Conservation (phyloP, 2,113 vertebrate species). For the Nibea coibor region DNA sequence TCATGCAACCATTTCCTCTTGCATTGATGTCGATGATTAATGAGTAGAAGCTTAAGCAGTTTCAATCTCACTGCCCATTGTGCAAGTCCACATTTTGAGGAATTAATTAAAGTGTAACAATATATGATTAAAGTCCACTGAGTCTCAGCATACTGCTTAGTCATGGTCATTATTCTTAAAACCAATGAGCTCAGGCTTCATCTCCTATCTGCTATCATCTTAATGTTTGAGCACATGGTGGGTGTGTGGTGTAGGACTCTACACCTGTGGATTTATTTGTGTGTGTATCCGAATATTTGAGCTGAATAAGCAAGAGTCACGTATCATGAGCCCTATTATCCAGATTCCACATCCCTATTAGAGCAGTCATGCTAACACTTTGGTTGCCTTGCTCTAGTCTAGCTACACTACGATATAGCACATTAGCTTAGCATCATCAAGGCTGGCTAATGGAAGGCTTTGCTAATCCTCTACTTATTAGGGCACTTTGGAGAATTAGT, state of each 20-base stretch:
- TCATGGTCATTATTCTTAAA: slow-evolving; percentile 54
- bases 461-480: slow-evolving; percentile 78
- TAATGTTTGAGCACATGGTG: slow-evolving; percentile 15
- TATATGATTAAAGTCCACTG: slow-evolving; percentile 66
- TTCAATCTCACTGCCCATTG: slow-evolving; percentile 63
- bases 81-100: slow-evolving; percentile 66
- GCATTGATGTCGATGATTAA: slow-evolving; percentile 71
- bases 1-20: slow-evolving; percentile 44
- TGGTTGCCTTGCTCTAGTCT: slow-evolving; percentile 32
- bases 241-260: not conserved
- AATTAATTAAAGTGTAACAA: slow-evolving; percentile 76
- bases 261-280: slow-evolving; percentile 11
- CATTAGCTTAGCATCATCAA: slow-evolving; percentile 77
- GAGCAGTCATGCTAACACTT: slow-evolving; percentile 49
- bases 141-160: slow-evolving; percentile 57
- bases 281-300: slow-evolving; percentile 6
- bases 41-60: slow-evolving; percentile 50
- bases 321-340: slow-evolving; percentile 27
- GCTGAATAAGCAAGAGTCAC: slow-evolving; percentile 8
- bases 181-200: slow-evolving; percentile 31
- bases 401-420: slow-evolving; percentile 18
- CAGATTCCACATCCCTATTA: slow-evolving; percentile 27
- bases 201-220: slow-evolving; percentile 13
- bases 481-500: slow-evolving; percentile 79
- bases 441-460: slow-evolving; percentile 72